Percentiles rank a stretch among this genome's conserved stretches.
Evolutionary conservation across 2,797 vertebrate species (phyloP).

Genomic region (Hemitrygon akajei): DNA sequence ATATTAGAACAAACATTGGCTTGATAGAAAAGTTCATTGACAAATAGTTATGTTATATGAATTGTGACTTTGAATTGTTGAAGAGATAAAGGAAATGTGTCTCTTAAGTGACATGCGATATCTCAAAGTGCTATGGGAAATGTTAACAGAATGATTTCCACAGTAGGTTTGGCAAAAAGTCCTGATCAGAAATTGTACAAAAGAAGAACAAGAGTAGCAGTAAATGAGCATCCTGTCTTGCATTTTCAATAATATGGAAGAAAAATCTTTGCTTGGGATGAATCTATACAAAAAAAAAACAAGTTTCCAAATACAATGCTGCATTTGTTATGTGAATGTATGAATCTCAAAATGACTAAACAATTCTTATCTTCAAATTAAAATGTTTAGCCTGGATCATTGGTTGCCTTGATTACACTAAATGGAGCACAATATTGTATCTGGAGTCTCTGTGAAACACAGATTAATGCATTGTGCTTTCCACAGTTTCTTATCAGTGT

Average conservation of each 20-base stretch:
- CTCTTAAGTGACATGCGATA: background rate
- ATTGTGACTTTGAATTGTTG: background rate
- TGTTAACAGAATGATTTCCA: background rate
- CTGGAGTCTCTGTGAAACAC: background rate
- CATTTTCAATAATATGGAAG: background rate
- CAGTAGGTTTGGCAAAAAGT: background rate
- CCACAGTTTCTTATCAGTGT: background rate
- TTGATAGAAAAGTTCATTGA: background rate
- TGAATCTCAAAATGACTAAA: background rate
- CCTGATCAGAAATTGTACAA: background rate
- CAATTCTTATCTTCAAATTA: slow-evolving; percentile 9
- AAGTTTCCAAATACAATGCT: background rate
- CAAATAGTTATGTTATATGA: background rate
- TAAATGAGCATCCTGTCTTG: background rate
- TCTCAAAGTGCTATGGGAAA: background rate
- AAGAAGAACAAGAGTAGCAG: background rate
- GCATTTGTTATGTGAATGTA: background rate
- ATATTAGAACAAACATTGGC: too few relatives aligned
- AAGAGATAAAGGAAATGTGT: too few relatives aligned
- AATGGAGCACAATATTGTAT: background rate
- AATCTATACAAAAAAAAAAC: background rate
- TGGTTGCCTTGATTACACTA: background rate
- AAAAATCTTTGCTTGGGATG: background rate
- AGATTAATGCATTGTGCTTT: background rate
- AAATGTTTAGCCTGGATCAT: background rate